Conservation (phyloP, 2,888 invertebrate genomes). For the Busseola fusca region DNA sequence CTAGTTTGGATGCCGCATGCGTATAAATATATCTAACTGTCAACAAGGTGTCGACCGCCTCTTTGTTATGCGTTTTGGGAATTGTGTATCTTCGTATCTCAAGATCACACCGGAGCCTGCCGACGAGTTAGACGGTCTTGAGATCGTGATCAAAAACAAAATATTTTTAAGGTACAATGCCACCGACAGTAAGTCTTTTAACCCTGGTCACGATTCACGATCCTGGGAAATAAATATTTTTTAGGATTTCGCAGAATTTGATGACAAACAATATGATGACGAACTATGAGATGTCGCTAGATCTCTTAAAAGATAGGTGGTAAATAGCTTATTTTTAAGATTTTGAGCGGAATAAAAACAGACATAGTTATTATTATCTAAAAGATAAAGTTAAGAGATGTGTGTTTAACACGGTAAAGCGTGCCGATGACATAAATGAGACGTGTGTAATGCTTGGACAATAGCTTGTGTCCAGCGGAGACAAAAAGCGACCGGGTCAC, state of each 20-base stretch:
- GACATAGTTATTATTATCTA: slow-evolving; percentile 52
- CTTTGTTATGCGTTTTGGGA: slow-evolving; percentile 70
- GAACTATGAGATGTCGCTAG: slow-evolving; percentile 61
- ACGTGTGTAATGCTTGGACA: slow-evolving; percentile 58
- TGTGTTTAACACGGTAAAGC: slow-evolving; percentile 44
- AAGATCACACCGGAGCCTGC: slow-evolving; percentile 62
- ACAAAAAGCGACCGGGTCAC: slow-evolving; percentile 79
- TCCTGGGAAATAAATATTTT: slow-evolving; percentile 73
- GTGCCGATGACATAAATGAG: slow-evolving; percentile 58
- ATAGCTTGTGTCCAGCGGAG: slow-evolving; percentile 67
- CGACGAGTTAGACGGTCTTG: slow-evolving; percentile 53
- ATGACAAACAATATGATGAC: slow-evolving; percentile 58
- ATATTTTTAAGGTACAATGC: slow-evolving; percentile 69
- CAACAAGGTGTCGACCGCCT: slow-evolving; percentile 66
- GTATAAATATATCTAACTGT: slow-evolving; percentile 67
- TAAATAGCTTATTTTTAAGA: slow-evolving; percentile 44
- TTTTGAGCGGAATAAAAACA: slow-evolving; percentile 29
- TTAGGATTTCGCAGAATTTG: slow-evolving; percentile 70
- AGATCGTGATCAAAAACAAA: slow-evolving; percentile 73
- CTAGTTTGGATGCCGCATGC: slow-evolving; percentile 58
- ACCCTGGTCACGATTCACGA: slow-evolving; percentile 77
- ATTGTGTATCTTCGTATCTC: slow-evolving; percentile 70
- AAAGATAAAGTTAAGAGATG: slow-evolving; percentile 41
- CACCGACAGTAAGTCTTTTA: slow-evolving; percentile 68
- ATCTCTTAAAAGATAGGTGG: slow-evolving; percentile 48